Conservation (phyloP, 2,888 invertebrate genomes). For the Ryuthela nishihirai region DNA sequence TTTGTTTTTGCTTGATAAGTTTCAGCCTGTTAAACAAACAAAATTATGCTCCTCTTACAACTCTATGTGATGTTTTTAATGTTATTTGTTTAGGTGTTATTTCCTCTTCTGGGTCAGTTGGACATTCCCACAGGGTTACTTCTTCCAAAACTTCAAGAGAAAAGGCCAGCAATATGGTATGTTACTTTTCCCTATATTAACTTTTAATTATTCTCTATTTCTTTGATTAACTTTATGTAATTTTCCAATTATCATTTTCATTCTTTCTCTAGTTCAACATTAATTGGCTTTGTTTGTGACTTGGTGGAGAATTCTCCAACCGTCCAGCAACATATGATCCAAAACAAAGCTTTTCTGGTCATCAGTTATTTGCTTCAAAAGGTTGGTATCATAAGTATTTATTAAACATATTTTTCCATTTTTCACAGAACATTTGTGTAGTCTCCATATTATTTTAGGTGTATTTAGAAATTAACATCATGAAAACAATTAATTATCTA, state of each 20-base stretch:
- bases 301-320: slow-evolving; percentile 94
- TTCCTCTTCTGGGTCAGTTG: slow-evolving; percentile 95
- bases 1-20: no score
- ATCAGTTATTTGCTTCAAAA: slow-evolving; percentile 95
- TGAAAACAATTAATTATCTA: no score
- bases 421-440: no score
- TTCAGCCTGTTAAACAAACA: no score
- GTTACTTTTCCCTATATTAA: background rate
- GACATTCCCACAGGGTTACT: slow-evolving; percentile 68
- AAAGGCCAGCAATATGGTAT: slow-evolving; percentile 39
- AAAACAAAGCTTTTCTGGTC: slow-evolving; percentile 96
- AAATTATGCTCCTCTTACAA: no score
- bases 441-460: no score
- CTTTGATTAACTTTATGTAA: background rate
- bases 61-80: no score
- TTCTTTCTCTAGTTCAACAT: slow-evolving; percentile 70
- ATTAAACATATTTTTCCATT: no score
- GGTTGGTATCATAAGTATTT: no score
- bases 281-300: slow-evolving; percentile 95
- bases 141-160: slow-evolving; percentile 25
- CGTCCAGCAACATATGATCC: slow-evolving; percentile 99
- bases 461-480: no score
- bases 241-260: background rate
- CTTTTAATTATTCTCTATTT: background rate
- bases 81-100: slow-evolving; percentile 67